A percentile compares a stretch with the other conserved stretches of the same genome.
These are phyloP conservation scores for Euzetes globulus DNA, from an alignment of 2,888 invertebrate species.

Conservation along the genomic window DNA sequence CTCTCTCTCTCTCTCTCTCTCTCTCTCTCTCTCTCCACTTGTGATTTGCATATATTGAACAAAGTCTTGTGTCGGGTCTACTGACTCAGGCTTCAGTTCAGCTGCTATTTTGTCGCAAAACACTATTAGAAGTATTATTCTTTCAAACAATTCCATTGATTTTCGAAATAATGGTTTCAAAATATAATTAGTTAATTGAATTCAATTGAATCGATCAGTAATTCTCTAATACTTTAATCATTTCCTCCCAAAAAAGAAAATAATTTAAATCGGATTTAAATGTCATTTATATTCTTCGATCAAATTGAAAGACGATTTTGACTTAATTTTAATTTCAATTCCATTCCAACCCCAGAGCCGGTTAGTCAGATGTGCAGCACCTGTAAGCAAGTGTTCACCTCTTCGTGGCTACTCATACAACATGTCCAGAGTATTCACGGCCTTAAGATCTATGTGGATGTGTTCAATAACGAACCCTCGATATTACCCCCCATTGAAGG, in stretches of 20 bases:
- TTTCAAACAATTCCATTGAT: background rate
- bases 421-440: conserved; percentile 92
- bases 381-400: conserved; percentile 80
- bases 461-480: conserved; percentile 29
- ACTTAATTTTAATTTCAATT: background rate
- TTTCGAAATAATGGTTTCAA: background rate
- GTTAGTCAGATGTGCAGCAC: conserved; percentile 88
- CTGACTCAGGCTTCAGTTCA: conserved; percentile 5
- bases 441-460: conserved; percentile 80
- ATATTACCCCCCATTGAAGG: conserved; percentile 37
- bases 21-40: background rate
- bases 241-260: too few species aligned
- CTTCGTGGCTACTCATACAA: conserved; percentile 91
- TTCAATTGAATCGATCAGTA: too few species aligned
- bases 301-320: background rate
- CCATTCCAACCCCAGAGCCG: conserved; percentile 58
- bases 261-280: background rate
- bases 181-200: background rate
- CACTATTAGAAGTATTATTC: conserved; percentile 4
- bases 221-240: too few species aligned
- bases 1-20: background rate
- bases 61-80: background rate
- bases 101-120: conserved; percentile 15
- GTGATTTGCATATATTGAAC: conserved; percentile 22
- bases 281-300: background rate